Evolutionary conservation across 2,888 invertebrate genomes (phyloP).

Genomic region (Ditula angustiorana): DNA sequence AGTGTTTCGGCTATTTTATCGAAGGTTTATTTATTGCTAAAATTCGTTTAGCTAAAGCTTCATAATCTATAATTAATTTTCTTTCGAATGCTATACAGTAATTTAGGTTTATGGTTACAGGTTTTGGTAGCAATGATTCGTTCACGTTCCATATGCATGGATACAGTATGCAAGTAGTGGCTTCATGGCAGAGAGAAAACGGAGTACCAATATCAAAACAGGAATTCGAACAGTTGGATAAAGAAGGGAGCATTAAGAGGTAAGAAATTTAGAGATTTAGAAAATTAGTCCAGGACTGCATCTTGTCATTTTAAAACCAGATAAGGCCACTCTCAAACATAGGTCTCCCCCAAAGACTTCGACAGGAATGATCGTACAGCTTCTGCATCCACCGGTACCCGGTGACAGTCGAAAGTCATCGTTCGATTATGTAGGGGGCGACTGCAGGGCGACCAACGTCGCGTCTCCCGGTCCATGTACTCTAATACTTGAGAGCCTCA

Average conservation of each 20-base stretch:
- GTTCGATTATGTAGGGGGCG: too few relatives aligned
- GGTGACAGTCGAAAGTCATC: too few relatives aligned
- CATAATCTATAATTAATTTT: not conserved
- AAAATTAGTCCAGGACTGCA: not conserved
- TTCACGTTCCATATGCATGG: constrained; percentile 88
- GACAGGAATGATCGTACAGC: too few relatives aligned
- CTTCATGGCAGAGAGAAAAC: constrained; percentile 67
- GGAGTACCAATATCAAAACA: constrained; percentile 67
- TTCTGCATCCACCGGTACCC: too few relatives aligned
- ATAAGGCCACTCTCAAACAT: too few relatives aligned
- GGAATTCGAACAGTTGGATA: constrained; percentile 65
- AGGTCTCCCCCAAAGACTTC: too few relatives aligned
- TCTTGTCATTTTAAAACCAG: too few relatives aligned
- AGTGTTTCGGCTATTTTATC: too few relatives aligned
- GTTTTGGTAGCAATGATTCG: constrained; percentile 78
- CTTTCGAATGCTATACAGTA: not conserved
- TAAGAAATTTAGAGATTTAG: constrained; percentile 42
- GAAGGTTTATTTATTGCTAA: too few relatives aligned
- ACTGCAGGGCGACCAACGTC: too few relatives aligned
- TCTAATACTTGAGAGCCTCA: too few relatives aligned
- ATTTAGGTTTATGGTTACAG: constrained; percentile 57
- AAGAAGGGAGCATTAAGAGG: constrained; percentile 68
- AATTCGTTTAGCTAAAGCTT: not conserved
- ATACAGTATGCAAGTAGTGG: constrained; percentile 78
- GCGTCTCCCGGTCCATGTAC: too few relatives aligned